Percentiles rank a stretch among this genome's conserved stretches.
Evolutionary conservation across 2,888 invertebrate genomes (phyloP).

Genomic region (Minunthozetes semirufus): DNA sequence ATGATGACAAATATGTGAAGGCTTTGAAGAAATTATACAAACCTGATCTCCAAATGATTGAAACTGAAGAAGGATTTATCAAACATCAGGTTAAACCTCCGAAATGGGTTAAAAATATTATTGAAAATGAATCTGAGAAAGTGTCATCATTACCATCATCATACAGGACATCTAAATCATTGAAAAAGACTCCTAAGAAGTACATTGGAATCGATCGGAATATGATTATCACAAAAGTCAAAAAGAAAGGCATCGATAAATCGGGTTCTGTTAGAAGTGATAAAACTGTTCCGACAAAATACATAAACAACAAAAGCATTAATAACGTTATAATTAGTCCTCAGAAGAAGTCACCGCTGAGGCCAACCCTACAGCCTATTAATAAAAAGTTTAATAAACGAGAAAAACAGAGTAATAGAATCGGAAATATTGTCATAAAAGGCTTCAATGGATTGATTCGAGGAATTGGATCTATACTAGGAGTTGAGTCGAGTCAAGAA

Average conservation of each 20-base stretch:
- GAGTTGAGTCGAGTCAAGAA: not conserved
- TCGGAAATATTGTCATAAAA: not conserved
- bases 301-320: not conserved
- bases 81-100: not conserved
- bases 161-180: not conserved
- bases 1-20: not conserved
- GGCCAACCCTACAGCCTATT: not conserved
- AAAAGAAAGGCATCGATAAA: too few species aligned
- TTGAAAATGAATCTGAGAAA: not conserved
- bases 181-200: not conserved
- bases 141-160: too few species aligned
- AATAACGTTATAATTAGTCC: not conserved
- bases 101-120: not conserved
- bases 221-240: too few species aligned
- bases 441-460: not conserved
- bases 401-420: not conserved
- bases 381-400: not conserved
- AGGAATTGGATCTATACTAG: not conserved
- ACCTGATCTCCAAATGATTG: slow-evolving; percentile 3
- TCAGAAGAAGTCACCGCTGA: not conserved
- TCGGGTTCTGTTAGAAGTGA: too few species aligned
- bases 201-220: not conserved
- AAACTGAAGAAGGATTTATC: not conserved
- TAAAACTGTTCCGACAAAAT: too few species aligned
- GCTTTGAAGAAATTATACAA: not conserved